These are phyloP conservation scores for Galago senegalensis DNA, from an alignment of 2,797 vertebrate genomes.

Conservation along the genomic window DNA sequence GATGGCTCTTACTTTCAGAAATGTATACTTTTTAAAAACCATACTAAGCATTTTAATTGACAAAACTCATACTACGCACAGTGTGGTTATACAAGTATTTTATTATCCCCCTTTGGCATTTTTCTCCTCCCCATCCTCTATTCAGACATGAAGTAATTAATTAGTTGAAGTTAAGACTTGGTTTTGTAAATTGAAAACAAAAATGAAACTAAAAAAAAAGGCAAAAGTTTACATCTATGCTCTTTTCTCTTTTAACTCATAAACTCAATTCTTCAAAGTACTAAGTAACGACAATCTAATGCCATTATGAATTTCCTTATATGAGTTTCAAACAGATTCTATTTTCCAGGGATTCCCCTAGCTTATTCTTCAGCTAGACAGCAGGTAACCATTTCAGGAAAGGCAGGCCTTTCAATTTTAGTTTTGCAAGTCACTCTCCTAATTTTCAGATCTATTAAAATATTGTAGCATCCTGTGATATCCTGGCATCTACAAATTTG, in stretches of 20 bases:
- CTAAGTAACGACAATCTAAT: background rate
- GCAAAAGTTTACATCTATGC: background rate
- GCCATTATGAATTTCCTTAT: conserved; percentile 32
- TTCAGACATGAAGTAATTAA: background rate
- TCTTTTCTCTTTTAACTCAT: background rate
- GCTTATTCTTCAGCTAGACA: conserved; percentile 29
- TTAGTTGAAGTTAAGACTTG: background rate
- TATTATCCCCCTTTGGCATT: background rate
- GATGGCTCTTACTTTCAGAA: conserved; percentile 32
- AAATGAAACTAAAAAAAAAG: background rate
- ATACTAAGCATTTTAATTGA: background rate
- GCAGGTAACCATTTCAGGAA: conserved; percentile 59
- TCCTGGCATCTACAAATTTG: background rate
- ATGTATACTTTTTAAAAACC: background rate
- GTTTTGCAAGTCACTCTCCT: conserved; percentile 43
- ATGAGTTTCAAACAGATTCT: conserved; percentile 61
- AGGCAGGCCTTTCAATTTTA: conserved; percentile 56
- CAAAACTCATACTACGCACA: background rate
- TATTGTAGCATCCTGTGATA: background rate
- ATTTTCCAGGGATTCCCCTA: background rate
- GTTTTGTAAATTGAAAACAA: background rate
- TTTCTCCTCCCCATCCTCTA: background rate
- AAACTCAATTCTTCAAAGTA: background rate
- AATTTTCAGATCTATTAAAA: conserved; percentile 62
- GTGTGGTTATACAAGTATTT: conserved; percentile 40